Conservation (phyloP, 2,888 invertebrate genomes). For the Adelognathus sp. region DNA sequence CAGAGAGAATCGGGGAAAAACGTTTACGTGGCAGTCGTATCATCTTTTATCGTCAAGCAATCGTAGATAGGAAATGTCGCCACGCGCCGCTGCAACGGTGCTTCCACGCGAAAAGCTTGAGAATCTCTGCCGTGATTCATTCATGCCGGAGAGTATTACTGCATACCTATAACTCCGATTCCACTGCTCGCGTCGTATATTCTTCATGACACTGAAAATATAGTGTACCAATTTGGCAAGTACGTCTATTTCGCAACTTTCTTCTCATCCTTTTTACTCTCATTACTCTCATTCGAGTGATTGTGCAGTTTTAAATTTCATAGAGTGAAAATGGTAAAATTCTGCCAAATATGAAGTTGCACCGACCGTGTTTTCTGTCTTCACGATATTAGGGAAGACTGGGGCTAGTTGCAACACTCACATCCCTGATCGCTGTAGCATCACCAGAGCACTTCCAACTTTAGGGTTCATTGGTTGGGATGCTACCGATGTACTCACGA, state of each 20-base stretch:
- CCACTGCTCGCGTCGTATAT: conserved; percentile 12
- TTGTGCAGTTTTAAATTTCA: too few relatives aligned
- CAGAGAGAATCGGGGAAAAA: conserved; percentile 13
- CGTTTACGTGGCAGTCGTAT: conserved; percentile 33
- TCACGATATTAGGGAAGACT: too few relatives aligned
- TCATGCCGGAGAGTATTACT: conserved; percentile 19
- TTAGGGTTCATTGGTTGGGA: too few relatives aligned
- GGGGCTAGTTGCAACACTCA: too few relatives aligned
- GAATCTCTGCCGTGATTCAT: conserved; percentile 37
- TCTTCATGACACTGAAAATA: conserved; percentile 6
- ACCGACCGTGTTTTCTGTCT: too few relatives aligned
- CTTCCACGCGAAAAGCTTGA: conserved; percentile 8
- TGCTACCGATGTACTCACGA: too few relatives aligned
- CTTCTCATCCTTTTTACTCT: background rate
- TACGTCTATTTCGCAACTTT: too few relatives aligned
- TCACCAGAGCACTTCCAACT: too few relatives aligned
- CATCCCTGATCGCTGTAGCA: too few relatives aligned
- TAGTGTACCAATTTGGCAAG: conserved; percentile 21
- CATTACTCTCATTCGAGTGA: background rate
- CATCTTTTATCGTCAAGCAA: conserved; percentile 42
- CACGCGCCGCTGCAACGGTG: conserved; percentile 17
- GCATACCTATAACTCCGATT: conserved; percentile 12
- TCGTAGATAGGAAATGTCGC: conserved; percentile 33
- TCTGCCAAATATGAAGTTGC: too few relatives aligned
- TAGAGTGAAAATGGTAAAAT: too few relatives aligned